These are phyloP conservation scores for Nyctibius grandis DNA, from an alignment of 2,797 vertebrate species.

Conservation along the genomic window DNA sequence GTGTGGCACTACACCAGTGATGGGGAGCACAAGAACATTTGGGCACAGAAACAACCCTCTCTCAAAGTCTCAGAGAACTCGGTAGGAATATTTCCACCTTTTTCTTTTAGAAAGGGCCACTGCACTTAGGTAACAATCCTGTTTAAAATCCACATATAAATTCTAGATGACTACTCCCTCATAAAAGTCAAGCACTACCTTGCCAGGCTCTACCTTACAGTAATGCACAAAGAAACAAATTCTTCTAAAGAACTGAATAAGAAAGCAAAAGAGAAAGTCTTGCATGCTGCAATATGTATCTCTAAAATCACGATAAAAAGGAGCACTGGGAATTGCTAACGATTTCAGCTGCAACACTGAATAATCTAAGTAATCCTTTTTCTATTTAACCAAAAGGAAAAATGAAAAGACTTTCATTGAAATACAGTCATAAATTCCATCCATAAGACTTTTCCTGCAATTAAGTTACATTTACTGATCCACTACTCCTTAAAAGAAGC, in stretches of 20 bases:
- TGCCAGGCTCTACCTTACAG: not conserved
- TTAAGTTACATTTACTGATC: constrained; percentile 76
- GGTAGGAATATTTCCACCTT: not conserved
- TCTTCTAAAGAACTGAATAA: not conserved
- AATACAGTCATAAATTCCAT: constrained; percentile 71
- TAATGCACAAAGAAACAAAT: not conserved
- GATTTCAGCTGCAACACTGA: constrained; percentile 58
- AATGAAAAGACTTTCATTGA: constrained; percentile 71
- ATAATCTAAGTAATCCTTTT: constrained; percentile 63
- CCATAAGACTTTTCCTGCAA: constrained; percentile 74
- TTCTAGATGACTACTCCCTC: not conserved
- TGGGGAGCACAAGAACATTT: not conserved
- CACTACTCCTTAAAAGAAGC: constrained; percentile 72
- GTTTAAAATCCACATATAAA: not conserved
- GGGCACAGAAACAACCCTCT: not conserved
- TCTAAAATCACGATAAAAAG: not conserved
- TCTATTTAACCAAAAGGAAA: constrained; percentile 70
- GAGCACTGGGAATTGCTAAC: constrained; percentile 12
- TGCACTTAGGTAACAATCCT: not conserved
- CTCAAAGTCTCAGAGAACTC: not conserved
- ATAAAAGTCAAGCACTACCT: not conserved
- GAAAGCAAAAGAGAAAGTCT: not conserved
- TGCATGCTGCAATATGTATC: not conserved
- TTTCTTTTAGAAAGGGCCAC: not conserved
- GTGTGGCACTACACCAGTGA: not conserved